Base-by-base conservation (phyloP, 2,888 invertebrate genomes). In the Eulithis prunata region DNA sequence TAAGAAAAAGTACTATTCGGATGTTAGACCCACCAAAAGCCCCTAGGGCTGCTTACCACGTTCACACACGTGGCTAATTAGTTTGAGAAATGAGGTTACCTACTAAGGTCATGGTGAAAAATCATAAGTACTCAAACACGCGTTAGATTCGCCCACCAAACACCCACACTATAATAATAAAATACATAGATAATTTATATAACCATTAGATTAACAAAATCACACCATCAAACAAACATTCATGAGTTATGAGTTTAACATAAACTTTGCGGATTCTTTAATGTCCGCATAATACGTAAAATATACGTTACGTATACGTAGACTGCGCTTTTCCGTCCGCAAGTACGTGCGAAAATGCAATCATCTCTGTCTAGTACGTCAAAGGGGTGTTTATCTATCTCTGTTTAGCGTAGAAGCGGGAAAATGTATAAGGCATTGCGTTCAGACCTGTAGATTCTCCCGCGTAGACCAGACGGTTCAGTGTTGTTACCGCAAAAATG, bases 401-500 rank as follows among this genome's bases (percentile, higher is more conserved):
- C 82, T 57, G 59, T 85, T 67, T 67, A 52, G 38, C 72, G 61
- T 73, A 72, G 76, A 75, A 85, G 91, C 88, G 90, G 91, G 90
- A 86, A 63, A 89, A 87, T 78, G 79, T 71, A 41, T 78, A 78
- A 77, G 81, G 83, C 83, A 81, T 71, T 85, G 85, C 83, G 77
- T 83, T 68, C 86, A 92, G 92, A 92, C 89, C 88, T 90, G 90
- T 90, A 87, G 89, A 86, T 88, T 87, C 86, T 76, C 84, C 84
- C 84, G 85, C 71, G 78, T 72, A 74, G 87, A 64, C 36, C 74
- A 79, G 84, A 88, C 91, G 92, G 83, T 66, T 69, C 62, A 54
- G 66, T 68, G 63, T 46, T 58, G 57, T 76, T 79, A 82, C 80
- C 76, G 70, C 68, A 52, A 60, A 68, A 55, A 58, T 58, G 60